Conservation (phyloP, 2,113 vertebrate species). For the Indicator maculatus region DNA sequence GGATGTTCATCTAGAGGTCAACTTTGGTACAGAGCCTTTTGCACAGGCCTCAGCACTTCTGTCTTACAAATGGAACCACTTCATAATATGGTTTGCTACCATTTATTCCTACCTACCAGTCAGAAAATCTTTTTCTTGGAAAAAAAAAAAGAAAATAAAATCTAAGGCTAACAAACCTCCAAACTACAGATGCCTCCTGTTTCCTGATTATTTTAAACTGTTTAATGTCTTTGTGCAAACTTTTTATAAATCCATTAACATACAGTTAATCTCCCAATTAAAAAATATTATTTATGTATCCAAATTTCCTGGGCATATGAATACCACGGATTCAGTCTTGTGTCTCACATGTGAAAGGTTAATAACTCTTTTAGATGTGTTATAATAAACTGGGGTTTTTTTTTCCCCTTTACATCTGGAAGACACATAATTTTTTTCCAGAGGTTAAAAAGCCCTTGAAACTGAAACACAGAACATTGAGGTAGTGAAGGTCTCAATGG, state of each 20-base stretch:
- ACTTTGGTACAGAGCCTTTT: too few relatives aligned
- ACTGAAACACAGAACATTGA: background rate
- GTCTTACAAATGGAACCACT: background rate
- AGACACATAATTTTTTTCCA: slow-evolving; percentile 47
- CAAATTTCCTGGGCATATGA: background rate
- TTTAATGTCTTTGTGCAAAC: background rate
- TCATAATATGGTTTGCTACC: background rate
- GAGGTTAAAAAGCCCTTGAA: slow-evolving; percentile 48
- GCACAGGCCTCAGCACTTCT: background rate
- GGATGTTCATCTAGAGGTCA: too few relatives aligned
- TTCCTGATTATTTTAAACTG: background rate
- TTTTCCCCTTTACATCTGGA: background rate
- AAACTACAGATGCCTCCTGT: background rate
- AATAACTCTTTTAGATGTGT: background rate
- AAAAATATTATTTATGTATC: background rate
- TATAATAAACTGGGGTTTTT: background rate
- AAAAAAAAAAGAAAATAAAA: background rate
- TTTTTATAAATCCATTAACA: background rate
- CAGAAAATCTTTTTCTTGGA: background rate
- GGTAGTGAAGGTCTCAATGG: background rate
- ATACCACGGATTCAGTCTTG: background rate
- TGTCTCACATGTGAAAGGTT: background rate
- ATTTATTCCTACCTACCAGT: background rate
- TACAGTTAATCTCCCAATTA: background rate
- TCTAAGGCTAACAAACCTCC: accelerated